Evolutionary conservation across 1,140 invertebrate species (phyloP).

Genomic region (Campoletis sonorensis): DNA sequence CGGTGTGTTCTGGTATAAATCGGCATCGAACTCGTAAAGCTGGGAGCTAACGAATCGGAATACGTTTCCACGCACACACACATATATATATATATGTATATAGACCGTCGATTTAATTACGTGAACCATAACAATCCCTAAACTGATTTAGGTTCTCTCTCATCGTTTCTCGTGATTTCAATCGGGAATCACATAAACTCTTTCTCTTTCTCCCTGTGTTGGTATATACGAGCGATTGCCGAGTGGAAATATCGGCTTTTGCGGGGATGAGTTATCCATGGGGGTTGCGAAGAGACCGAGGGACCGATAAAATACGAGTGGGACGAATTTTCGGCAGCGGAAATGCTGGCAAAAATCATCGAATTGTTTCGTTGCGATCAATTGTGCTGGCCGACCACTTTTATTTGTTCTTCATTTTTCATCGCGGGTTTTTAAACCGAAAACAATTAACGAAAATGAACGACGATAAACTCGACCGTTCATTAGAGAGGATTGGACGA

Average conservation of each 20-base stretch:
- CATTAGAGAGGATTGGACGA: neutral
- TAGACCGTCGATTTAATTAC: constrained; percentile 32
- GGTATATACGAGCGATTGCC: neutral
- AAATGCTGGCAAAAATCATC: constrained; percentile 10
- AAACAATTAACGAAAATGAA: neutral
- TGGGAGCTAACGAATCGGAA: constrained; percentile 32
- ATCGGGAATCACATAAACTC: constrained; percentile 30
- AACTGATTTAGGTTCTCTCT: constrained; percentile 31
- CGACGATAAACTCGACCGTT: neutral
- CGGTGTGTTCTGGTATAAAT: constrained; percentile 11
- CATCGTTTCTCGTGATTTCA: constrained; percentile 38
- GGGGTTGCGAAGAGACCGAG: constrained; percentile 1
- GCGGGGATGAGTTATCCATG: neutral
- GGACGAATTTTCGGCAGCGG: neutral
- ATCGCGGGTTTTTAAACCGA: neutral
- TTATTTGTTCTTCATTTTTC: neutral
- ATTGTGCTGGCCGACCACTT: neutral
- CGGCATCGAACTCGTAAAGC: neutral
- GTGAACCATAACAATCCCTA: constrained; percentile 38
- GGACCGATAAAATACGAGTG: constrained; percentile 22
- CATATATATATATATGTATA: constrained; percentile 8
- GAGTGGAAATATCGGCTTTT: constrained; percentile 17
- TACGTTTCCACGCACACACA: neutral
- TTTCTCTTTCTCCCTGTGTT: constrained; percentile 7
- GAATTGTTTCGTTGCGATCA: constrained; percentile 22